A percentile compares a stretch with the other conserved stretches of the same genome.
phyloP scores from a whole-genome alignment of 2,888 invertebrate species.

The Didymodactylos carnosus region DNA sequence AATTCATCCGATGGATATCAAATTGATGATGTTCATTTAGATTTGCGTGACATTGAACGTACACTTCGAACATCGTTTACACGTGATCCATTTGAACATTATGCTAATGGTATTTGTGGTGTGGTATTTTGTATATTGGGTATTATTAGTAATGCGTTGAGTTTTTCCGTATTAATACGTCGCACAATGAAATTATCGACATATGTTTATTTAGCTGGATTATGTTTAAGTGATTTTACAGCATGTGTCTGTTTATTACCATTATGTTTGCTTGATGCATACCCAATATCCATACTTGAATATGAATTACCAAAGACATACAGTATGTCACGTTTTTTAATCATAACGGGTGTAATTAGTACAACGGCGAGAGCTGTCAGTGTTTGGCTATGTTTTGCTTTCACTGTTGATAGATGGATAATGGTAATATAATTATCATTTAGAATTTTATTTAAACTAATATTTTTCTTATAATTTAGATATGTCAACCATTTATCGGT shows the following conservation, averaged over 20 bases:
- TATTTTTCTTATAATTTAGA: not conserved
- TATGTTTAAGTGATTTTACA: not conserved
- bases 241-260: not conserved
- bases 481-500: not conserved
- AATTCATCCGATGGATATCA: too few species aligned
- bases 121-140: not conserved
- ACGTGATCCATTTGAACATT: not conserved
- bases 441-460: not conserved
- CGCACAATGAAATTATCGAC: not conserved
- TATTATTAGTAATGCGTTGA: not conserved
- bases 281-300: not conserved
- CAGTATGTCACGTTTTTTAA: not conserved
- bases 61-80: not conserved
- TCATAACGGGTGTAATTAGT: not conserved
- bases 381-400: not conserved
- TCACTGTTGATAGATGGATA: not conserved
- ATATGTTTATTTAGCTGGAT: not conserved
- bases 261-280: not conserved
- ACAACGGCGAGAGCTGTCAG: not conserved
- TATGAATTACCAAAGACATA: not conserved
- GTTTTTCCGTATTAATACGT: not conserved
- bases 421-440: not conserved
- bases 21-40: not conserved
- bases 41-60: not conserved
- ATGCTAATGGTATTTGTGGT: not conserved